Base-by-base conservation (phyloP, 2,797 vertebrate genomes). In the Poliocrania exsul region DNA sequence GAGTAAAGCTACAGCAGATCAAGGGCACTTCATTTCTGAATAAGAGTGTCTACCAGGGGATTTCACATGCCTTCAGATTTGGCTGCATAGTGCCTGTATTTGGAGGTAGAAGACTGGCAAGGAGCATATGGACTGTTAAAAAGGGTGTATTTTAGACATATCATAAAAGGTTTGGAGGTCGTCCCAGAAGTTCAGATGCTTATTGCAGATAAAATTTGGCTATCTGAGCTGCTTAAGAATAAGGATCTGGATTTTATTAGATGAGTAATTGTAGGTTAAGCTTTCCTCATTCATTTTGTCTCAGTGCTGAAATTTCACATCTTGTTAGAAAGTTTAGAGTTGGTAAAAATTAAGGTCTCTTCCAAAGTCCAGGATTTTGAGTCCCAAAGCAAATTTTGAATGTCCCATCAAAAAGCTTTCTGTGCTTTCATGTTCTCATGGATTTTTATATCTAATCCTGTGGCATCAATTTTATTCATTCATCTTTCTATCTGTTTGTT, bases 161-260 rank as follows among this genome's bases (percentile, higher is more conserved):
- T 71, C 86, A 65, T 93, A 92, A 96, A 95, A 94, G 71, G 81
- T 78, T 95, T 97, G 94, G 96, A 94, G 92, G 93, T 94, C 1
- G 0, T 95, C 93, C 90, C 92, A 95, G 92, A 95, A 92, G 81
- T 92, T 89, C 84, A 95, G 84, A 92, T 91, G 81, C 79, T 83
- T 89, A 75, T 72, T 91, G 75, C 89, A 92, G 91, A 87, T 69
- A 92, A 94, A 96, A 92, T 87, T 88, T 78, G 86, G 77, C 90
- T 86, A 78, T 92, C 74, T 90, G 72, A 89, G 65, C 57, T 4
- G 2, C 89, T 86, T 81, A 83, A 70, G 69, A 88, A n/a, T 72
- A 86, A 74, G 69, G 7, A 24, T 93, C 67, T 71, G 84, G 75
- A 77, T 78, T 89, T 89, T 89, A 92, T 92, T 93, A 86, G 49